Conservation (phyloP, 2,888 invertebrate species). For the Ptilodon capucinus region DNA sequence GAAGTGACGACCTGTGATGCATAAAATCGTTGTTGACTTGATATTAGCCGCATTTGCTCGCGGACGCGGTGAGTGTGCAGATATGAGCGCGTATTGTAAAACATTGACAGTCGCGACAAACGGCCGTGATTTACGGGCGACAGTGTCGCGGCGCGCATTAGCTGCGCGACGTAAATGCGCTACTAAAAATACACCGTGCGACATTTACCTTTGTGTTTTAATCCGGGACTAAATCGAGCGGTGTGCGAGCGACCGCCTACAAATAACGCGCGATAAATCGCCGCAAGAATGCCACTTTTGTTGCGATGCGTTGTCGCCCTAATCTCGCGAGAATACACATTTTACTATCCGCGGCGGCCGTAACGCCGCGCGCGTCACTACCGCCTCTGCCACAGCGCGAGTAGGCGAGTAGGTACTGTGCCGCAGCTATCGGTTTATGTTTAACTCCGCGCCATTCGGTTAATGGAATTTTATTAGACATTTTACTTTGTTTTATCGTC, state of each 20-base stretch:
- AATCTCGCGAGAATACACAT: constrained; percentile 50
- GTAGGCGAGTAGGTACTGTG: constrained; percentile 30
- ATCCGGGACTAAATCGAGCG: constrained; percentile 50
- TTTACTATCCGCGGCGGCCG: constrained; percentile 35
- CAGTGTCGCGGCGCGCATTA: constrained; percentile 40
- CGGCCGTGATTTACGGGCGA: constrained; percentile 32
- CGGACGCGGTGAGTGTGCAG: not conserved
- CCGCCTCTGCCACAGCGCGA: constrained; percentile 35
- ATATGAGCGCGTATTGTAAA: not conserved
- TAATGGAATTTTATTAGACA: constrained; percentile 21
- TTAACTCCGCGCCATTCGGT: constrained; percentile 8
- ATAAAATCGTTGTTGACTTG: not conserved
- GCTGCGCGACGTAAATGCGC: constrained; percentile 38
- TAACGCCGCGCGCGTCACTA: constrained; percentile 33
- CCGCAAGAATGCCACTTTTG: constrained; percentile 51
- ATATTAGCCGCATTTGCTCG: not conserved
- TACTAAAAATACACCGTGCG: constrained; percentile 52
- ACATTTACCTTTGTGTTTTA: constrained; percentile 67
- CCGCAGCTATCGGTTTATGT: constrained; percentile 13
- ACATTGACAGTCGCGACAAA: constrained; percentile 19
- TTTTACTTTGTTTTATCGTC: constrained; percentile 18
- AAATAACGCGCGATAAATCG: constrained; percentile 58
- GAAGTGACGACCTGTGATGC: no score
- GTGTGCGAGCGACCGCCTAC: constrained; percentile 35
- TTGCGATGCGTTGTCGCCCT: constrained; percentile 34